Evolutionary conservation across 2,888 invertebrate genomes (phyloP).

Genomic region (Drosophila tanythrix): DNA sequence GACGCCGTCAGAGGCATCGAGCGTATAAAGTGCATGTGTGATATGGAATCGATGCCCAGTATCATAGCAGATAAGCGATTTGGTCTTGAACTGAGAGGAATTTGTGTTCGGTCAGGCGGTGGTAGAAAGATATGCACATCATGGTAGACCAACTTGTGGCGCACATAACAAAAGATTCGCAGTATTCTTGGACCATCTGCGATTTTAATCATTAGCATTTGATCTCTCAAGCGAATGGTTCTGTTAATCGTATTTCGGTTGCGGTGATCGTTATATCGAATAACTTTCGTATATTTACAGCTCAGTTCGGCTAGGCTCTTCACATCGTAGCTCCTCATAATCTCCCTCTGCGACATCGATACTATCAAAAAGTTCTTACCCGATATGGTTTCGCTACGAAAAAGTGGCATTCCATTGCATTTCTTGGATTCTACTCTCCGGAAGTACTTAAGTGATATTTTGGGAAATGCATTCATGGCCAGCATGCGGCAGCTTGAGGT

Average conservation of each 20-base stretch:
- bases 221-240: slow-evolving; percentile 2
- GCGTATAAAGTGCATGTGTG: slow-evolving; percentile 92
- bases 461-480: slow-evolving; percentile 26
- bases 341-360: slow-evolving; percentile 82
- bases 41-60: slow-evolving; percentile 93
- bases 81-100: background rate
- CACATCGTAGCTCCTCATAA: slow-evolving; percentile 68
- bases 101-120: background rate
- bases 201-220: background rate
- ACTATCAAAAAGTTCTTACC: slow-evolving; percentile 9
- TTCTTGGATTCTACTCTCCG: background rate
- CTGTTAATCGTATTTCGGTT: background rate
- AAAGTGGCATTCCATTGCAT: slow-evolving; percentile 16
- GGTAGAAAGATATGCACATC: slow-evolving; percentile 36
- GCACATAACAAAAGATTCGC: slow-evolving; percentile 6
- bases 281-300: slow-evolving; percentile 1
- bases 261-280: background rate
- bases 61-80: slow-evolving; percentile 88
- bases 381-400: background rate
- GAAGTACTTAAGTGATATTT: background rate
- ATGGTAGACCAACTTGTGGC: background rate
- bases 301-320: background rate
- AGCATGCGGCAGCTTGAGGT: slow-evolving; percentile 40
- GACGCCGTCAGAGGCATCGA: slow-evolving; percentile 90
- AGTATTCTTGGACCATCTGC: background rate